Evolutionary conservation across 2,888 invertebrate genomes (phyloP), one percentile per base, ranked within the genome.

Genomic region (Eulithis prunata): DNA sequence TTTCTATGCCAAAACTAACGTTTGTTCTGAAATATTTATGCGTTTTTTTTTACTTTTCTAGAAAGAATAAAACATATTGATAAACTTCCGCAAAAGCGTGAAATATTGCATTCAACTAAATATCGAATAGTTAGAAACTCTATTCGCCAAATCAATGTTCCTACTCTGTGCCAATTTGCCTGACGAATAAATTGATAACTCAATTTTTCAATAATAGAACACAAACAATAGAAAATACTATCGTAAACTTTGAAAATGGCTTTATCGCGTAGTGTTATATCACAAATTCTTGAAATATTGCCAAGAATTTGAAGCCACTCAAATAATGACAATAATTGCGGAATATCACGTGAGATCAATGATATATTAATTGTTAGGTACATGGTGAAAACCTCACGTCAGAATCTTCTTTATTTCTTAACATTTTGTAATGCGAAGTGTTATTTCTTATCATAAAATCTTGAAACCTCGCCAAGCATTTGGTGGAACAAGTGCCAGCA

Each of bases 1-100:
- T 79, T 81, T 81, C 77, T 73, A 77, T 75, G 73, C 78, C 79
- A 80, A 84, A 86, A 81, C 73, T 76, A 71, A 68, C 69, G 73
- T 65, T 81, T 79, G 77, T 78, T 82, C 82, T 78, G 75, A 82
- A 76, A 82, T 82, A 81, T 83, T 82, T 78, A 7, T 54, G 13
- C 14, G 3, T 14, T 2, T 14, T 2, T 14, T 2, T 47, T 14
- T 8, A 14, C 14, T 47, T 47, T 14, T 5, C 7, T 14, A 41
- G 8, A 41, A 41, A 10, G 2, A 7, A 41, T 5, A 41, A 41
- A 41, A 41, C 32, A 32, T 32, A 32, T 32, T 32, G 32, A 32
- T 21, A 32, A 32, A 32, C 32, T 5, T 32, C 41, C 6, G 10
- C 41, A 41, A 41, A 7, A 41, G 8, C 41, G 41, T 11, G 8